Percentiles rank a stretch among this genome's conserved stretches.
Evolutionary conservation across 1,140 invertebrate species (phyloP).

Genomic region (Apis dorsata): DNA sequence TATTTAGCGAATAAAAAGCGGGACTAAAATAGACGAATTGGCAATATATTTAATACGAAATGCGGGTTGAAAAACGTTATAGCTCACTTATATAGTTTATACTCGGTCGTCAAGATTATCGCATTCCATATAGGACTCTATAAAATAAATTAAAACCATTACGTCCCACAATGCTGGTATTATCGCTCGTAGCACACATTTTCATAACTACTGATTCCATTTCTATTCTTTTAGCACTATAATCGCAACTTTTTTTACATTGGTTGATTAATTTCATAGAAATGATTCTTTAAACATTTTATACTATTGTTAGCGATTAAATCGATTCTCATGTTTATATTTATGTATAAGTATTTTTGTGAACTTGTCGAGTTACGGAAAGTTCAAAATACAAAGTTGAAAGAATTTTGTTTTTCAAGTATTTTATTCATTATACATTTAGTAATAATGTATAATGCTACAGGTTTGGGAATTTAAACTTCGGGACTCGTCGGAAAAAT

Average conservation of each 20-base stretch:
- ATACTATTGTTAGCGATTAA: neutral
- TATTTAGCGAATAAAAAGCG: neutral
- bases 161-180: neutral
- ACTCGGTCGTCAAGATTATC: slow-evolving; percentile 51
- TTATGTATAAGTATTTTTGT: neutral
- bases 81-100: neutral
- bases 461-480: too few species aligned
- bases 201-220: too few species aligned
- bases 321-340: slow-evolving; percentile 15
- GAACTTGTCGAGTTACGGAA: neutral
- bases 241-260: too few species aligned
- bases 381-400: neutral
- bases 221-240: too few species aligned
- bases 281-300: too few species aligned
- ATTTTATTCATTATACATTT: too few species aligned
- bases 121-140: slow-evolving; percentile 17
- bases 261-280: too few species aligned
- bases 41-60: too few species aligned
- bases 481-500: too few species aligned
- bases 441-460: too few species aligned
- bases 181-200: neutral
- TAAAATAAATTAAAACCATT: slow-evolving; percentile 40
- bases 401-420: neutral
- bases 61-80: too few species aligned
- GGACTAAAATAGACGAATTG: too few species aligned